phyloP scores from a whole-genome alignment of 2,797 vertebrate species.

The Alosa sapidissima region DNA sequence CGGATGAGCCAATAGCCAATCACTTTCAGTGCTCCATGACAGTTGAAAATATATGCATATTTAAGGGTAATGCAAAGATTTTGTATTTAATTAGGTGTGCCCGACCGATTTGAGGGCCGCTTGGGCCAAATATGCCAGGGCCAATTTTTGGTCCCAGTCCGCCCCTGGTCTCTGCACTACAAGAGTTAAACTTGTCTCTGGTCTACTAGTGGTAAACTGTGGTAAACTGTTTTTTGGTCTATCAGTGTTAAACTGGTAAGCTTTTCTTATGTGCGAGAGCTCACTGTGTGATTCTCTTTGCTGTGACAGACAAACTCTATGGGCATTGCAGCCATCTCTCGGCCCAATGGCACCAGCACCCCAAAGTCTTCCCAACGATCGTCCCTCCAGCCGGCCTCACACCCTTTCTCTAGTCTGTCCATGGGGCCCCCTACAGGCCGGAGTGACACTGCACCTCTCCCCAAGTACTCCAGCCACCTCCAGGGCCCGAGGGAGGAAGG shows the following conservation, averaged over 20 bases:
- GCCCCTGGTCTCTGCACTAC: too few species aligned
- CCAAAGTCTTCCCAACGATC: conserved; percentile 55
- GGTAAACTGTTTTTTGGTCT: not conserved
- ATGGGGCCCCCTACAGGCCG: not conserved
- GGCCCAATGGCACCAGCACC: conserved; percentile 67
- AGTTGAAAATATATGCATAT: too few species aligned
- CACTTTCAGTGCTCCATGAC: too few species aligned
- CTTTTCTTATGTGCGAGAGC: too few species aligned
- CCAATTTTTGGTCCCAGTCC: too few species aligned
- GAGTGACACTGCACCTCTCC: not conserved
- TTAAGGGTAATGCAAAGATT: too few species aligned
- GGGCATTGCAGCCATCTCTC: conserved; percentile 47
- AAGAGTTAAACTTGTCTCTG: too few species aligned
- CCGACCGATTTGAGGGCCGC: too few species aligned
- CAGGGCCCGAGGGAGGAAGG: not conserved
- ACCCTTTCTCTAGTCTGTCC: conserved; percentile 76
- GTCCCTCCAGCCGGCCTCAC: conserved; percentile 48
- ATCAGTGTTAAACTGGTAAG: not conserved
- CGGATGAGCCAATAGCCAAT: too few species aligned
- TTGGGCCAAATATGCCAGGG: too few species aligned
- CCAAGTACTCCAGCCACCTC: not conserved
- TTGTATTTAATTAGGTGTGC: too few species aligned
- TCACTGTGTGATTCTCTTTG: not conserved
- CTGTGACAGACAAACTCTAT: conserved; percentile 44
- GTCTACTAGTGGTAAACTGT: too few species aligned